These are phyloP conservation scores for Bombus polaris DNA, from an alignment of 1,140 invertebrate species.

Conservation along the genomic window DNA sequence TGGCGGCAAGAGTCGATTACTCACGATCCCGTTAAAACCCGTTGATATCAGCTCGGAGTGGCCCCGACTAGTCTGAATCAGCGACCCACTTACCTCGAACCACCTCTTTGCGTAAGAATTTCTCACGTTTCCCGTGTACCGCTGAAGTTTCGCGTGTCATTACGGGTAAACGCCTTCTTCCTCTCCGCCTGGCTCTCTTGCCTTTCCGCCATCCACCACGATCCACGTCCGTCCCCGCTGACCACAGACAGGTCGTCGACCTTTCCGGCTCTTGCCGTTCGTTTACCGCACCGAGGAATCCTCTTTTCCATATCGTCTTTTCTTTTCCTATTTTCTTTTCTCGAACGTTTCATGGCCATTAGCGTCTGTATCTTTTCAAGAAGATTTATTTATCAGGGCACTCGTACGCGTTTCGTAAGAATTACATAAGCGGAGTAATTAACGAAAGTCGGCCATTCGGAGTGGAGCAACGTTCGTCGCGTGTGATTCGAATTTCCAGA, in stretches of 20 bases:
- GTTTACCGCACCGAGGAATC: background rate
- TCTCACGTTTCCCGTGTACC: conserved; percentile 40
- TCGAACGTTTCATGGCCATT: background rate
- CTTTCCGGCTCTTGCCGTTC: conserved; percentile 9
- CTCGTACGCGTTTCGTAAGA: background rate
- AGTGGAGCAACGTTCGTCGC: too few relatives aligned
- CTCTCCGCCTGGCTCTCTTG: background rate
- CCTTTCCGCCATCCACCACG: background rate
- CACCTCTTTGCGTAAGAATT: conserved; percentile 53
- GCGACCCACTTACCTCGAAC: conserved; percentile 70
- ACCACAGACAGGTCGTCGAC: conserved; percentile 35
- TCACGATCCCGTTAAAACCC: conserved; percentile 78
- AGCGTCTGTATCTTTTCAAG: background rate
- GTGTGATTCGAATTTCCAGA: too few relatives aligned
- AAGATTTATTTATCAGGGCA: background rate
- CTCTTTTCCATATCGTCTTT: background rate
- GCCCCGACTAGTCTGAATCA: conserved; percentile 68
- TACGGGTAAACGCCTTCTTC: conserved; percentile 50
- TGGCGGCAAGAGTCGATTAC: conserved; percentile 74
- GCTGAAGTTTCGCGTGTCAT: conserved; percentile 51
- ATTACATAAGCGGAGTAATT: background rate
- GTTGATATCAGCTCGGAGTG: conserved; percentile 62
- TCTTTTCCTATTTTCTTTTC: background rate
- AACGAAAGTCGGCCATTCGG: background rate
- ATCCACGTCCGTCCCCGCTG: conserved; percentile 17